phyloP scores from a whole-genome alignment of 1,140 invertebrate species.

The Rhagoletis zephyria region DNA sequence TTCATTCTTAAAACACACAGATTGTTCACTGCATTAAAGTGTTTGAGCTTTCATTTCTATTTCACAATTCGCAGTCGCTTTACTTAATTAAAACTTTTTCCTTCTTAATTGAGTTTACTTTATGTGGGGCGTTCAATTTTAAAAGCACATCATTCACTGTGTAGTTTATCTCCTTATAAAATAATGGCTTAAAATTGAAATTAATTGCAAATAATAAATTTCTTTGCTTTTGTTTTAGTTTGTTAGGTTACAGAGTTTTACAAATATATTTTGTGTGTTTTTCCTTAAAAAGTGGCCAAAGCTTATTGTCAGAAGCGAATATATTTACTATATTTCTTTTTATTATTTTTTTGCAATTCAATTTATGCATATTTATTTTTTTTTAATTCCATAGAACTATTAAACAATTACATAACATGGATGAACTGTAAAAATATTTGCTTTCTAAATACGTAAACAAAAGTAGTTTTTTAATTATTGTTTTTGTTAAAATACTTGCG shows the following conservation, averaged over 20 bases:
- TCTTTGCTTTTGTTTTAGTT: not conserved
- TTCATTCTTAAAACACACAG: not conserved
- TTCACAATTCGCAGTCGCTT: not conserved
- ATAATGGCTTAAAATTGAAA: not conserved
- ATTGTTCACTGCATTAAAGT: constrained; percentile 24
- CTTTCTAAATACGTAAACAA: constrained; percentile 5
- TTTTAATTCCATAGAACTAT: constrained; percentile 1
- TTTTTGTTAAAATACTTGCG: not conserved
- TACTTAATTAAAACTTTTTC: too few species aligned
- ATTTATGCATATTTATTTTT: not conserved
- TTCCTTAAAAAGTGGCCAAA: constrained; percentile 43
- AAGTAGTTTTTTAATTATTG: not conserved
- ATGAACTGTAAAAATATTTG: constrained; percentile 36
- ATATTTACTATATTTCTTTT: constrained; percentile 23
- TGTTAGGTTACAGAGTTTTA: not conserved
- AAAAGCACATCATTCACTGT: not conserved
- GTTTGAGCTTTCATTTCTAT: not conserved
- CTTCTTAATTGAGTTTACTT: constrained; percentile 17
- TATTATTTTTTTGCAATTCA: not conserved
- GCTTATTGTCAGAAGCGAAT: constrained; percentile 50
- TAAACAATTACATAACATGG: constrained; percentile 12
- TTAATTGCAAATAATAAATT: constrained; percentile 10
- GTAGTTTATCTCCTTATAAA: not conserved
- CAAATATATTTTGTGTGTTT: not conserved
- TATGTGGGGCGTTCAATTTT: not conserved